Percentiles rank a stretch among this genome's conserved stretches.
phyloP scores from a whole-genome alignment of 2,797 vertebrate species.

The Manis pentadactyla region DNA sequence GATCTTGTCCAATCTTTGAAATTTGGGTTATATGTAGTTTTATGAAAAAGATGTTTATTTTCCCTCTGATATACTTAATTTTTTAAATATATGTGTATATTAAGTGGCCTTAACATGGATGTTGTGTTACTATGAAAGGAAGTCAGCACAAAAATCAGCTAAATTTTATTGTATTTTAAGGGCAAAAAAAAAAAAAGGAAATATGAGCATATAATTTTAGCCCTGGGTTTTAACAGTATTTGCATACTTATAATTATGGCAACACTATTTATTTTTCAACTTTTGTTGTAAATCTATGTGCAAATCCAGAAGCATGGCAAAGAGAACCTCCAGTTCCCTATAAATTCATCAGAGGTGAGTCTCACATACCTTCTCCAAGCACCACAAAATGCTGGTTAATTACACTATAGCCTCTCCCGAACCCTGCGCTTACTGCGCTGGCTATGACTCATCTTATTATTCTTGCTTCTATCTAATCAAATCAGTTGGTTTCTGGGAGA shows the following conservation, averaged over 20 bases:
- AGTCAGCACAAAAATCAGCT: conserved; percentile 57
- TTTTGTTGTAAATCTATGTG: not conserved
- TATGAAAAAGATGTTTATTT: conserved; percentile 75
- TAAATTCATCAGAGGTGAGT: not conserved
- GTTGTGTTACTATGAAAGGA: conserved; percentile 72
- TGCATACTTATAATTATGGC: not conserved
- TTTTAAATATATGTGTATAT: conserved; percentile 80
- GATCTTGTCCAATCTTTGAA: conserved; percentile 48
- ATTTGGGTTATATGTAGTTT: conserved; percentile 77
- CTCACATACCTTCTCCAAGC: not conserved
- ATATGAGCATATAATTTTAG: not conserved
- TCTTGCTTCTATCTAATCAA: not conserved
- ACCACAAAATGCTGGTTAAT: not conserved
- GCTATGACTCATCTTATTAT: fast-evolving
- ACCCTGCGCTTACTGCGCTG: fast-evolving
- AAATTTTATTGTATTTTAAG: conserved; percentile 78
- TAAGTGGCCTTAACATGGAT: conserved; percentile 76
- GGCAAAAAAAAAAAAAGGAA: not conserved
- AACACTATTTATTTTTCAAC: not conserved
- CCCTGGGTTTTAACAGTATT: not conserved
- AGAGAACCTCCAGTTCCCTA: not conserved
- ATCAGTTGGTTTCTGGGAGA: not conserved
- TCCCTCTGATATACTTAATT: conserved; percentile 79
- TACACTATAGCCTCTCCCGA: too few species aligned
- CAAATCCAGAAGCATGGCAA: not conserved